Evolutionary conservation across 92 coral and sea anemone genomes (phyloP).

Genomic region (Porites rus): DNA sequence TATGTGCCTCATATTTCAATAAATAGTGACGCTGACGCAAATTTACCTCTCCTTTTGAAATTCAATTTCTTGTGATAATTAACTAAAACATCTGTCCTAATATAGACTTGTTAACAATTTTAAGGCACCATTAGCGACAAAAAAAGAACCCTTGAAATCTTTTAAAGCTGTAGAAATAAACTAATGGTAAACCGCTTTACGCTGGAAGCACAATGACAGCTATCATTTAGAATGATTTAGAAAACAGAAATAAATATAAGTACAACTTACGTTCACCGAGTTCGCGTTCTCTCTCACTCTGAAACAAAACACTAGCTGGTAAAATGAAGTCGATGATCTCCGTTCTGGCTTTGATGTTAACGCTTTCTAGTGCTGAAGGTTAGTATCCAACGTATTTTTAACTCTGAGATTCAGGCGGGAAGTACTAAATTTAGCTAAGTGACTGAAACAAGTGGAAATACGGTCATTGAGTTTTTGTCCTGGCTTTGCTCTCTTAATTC

Average conservation of each 20-base stretch:
- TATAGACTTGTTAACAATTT: background rate
- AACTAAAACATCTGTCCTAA: background rate
- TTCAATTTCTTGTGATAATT: background rate
- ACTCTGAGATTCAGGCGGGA: too few relatives aligned
- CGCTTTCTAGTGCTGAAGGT: slow-evolving; percentile 26
- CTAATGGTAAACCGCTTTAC: too few relatives aligned
- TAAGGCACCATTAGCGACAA: background rate
- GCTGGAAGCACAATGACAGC: background rate
- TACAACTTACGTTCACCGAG: background rate
- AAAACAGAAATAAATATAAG: background rate
- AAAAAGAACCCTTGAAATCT: background rate
- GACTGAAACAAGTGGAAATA: too few relatives aligned
- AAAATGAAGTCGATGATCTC: slow-evolving; percentile 26
- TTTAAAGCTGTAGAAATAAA: background rate
- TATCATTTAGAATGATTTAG: too few relatives aligned
- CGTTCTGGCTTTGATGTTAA: slow-evolving; percentile 5
- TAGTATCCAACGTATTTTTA: background rate
- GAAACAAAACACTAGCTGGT: background rate
- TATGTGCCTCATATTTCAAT: too few relatives aligned
- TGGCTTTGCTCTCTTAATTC: too few relatives aligned
- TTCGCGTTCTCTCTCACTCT: background rate
- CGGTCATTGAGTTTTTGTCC: too few relatives aligned
- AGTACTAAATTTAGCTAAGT: too few relatives aligned
- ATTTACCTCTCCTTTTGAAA: background rate
- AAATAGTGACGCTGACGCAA: too few relatives aligned